Evolutionary conservation across 2,888 invertebrate species (phyloP).

Genomic region (Malthinus flaveolus): DNA sequence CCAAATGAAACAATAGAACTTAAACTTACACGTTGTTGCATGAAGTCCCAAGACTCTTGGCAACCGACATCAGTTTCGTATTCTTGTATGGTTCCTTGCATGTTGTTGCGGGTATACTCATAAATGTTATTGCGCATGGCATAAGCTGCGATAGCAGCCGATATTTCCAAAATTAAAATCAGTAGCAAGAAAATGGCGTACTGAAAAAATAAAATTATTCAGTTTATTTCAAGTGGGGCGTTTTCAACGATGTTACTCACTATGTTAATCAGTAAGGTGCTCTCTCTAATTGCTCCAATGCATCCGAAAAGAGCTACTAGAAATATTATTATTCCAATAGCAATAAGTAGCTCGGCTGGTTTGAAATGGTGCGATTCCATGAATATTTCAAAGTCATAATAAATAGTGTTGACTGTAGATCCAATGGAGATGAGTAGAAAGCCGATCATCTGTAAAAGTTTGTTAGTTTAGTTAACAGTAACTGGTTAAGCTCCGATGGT

Average conservation of each 20-base stretch:
- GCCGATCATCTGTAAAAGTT: slow-evolving; percentile 64
- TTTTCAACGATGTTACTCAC: slow-evolving; percentile 49
- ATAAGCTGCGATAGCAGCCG: slow-evolving; percentile 62
- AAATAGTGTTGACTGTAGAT: slow-evolving; percentile 61
- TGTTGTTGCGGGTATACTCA: slow-evolving; percentile 52
- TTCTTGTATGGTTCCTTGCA: slow-evolving; percentile 55
- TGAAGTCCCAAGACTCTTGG: slow-evolving; percentile 59
- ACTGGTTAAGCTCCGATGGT: too few relatives aligned
- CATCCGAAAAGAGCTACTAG: slow-evolving; percentile 82
- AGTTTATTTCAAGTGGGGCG: background rate
- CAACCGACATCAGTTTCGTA: slow-evolving; percentile 50
- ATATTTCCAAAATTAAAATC: slow-evolving; percentile 63
- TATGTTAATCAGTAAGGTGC: slow-evolving; percentile 69
- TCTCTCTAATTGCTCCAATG: slow-evolving; percentile 79
- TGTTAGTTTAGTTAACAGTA: too few relatives aligned
- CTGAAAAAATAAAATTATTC: slow-evolving; percentile 48
- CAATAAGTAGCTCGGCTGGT: slow-evolving; percentile 75
- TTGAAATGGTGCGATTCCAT: slow-evolving; percentile 67
- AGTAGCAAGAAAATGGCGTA: slow-evolving; percentile 60
- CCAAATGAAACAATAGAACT: background rate
- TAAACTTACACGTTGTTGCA: slow-evolving; percentile 60
- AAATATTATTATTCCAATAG: slow-evolving; percentile 73
- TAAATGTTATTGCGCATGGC: slow-evolving; percentile 55
- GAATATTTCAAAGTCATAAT: slow-evolving; percentile 63
- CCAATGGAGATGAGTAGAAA: slow-evolving; percentile 69